Evolutionary conservation across 2,888 invertebrate species (phyloP).

Genomic region (Bombylius discolor): DNA sequence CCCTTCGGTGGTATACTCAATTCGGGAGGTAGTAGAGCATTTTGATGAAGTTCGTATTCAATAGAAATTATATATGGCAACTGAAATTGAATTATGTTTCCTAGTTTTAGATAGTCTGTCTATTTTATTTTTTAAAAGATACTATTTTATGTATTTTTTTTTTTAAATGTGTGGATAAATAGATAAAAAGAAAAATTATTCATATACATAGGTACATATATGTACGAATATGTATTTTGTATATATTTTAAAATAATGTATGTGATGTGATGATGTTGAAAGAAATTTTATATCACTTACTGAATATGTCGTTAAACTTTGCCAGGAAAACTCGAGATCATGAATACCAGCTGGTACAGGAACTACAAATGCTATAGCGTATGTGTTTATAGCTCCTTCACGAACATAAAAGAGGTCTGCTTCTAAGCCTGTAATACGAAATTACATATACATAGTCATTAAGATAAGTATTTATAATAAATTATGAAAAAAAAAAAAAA

Average conservation of each 20-base stretch:
- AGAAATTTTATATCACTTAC: slow-evolving; percentile 37
- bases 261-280: not conserved
- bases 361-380: slow-evolving; percentile 64
- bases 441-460: not conserved
- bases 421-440: slow-evolving; percentile 46
- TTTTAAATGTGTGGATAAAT: too few species aligned
- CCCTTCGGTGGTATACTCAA: slow-evolving; percentile 74
- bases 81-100: not conserved
- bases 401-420: slow-evolving; percentile 63
- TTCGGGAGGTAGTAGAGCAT: slow-evolving; percentile 64
- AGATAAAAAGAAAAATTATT: too few species aligned
- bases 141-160: too few species aligned
- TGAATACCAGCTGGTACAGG: slow-evolving; percentile 60
- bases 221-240: too few species aligned
- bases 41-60: slow-evolving; percentile 56
- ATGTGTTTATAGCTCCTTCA: slow-evolving; percentile 64
- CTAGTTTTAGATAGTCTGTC: not conserved
- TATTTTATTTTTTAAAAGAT: not conserved
- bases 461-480: too few species aligned
- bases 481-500: too few species aligned
- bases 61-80: slow-evolving; percentile 59
- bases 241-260: too few species aligned
- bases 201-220: not conserved
- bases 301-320: slow-evolving; percentile 52
- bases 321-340: slow-evolving; percentile 69